phyloP scores from a whole-genome alignment of 1,140 invertebrate species.

The Mactra quadrangularis region DNA sequence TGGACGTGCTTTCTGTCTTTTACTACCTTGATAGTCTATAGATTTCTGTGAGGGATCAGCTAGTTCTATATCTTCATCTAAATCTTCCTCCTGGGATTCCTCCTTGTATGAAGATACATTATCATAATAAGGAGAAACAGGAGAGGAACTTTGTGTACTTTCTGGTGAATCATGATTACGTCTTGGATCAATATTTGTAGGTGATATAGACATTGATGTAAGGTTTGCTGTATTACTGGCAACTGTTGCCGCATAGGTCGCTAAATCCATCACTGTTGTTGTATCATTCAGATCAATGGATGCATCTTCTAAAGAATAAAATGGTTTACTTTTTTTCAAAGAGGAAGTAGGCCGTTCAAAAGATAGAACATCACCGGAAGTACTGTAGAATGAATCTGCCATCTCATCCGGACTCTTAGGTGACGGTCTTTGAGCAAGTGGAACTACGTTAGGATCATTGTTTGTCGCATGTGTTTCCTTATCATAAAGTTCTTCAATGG shows the following conservation, averaged over 20 bases:
- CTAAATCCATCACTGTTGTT: conserved; percentile 78
- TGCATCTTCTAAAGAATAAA: conserved; percentile 55
- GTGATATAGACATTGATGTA: conserved; percentile 82
- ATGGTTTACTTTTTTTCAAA: conserved; percentile 55
- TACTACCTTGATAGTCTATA: conserved; percentile 81
- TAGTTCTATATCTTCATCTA: conserved; percentile 76
- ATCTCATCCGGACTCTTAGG: conserved; percentile 77
- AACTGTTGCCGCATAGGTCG: conserved; percentile 82
- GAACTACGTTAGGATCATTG: conserved; percentile 58
- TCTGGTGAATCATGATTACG: conserved; percentile 75
- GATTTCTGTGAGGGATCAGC: conserved; percentile 81
- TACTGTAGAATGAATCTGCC: conserved; percentile 65
- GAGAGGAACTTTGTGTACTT: conserved; percentile 72
- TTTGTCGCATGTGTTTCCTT: conserved; percentile 59
- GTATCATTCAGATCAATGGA: conserved; percentile 49
- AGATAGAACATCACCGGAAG: conserved; percentile 63
- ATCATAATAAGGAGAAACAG: conserved; percentile 79
- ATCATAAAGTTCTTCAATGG: conserved; percentile 72
- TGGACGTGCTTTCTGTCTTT: conserved; percentile 81
- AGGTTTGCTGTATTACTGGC: conserved; percentile 82
- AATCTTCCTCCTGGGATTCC: conserved; percentile 64
- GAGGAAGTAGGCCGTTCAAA: conserved; percentile 53
- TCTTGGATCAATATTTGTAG: conserved; percentile 75
- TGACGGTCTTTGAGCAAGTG: conserved; percentile 69
- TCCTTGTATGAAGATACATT: conserved; percentile 60